Base-by-base conservation (phyloP, 2,888 invertebrate genomes). In the Drosophila ustulata region DNA sequence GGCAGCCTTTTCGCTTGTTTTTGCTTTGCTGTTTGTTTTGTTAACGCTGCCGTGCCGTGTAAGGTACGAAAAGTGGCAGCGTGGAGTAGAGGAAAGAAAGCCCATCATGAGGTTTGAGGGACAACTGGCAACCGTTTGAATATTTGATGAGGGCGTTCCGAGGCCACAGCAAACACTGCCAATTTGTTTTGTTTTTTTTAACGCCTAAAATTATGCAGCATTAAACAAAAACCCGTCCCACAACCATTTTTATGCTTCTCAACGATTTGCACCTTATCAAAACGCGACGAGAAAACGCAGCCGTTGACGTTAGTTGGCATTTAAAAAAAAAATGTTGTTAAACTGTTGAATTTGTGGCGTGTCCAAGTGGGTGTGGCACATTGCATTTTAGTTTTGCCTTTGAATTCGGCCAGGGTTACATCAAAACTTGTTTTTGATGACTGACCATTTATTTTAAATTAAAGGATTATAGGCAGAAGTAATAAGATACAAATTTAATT, bases 151-250 rank as follows among this genome's bases (percentile, higher is more conserved):
- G 88, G 81, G 66, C 73, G 74, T 87, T 76, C 32, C 75, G 78
- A 76, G 79, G 55, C 59, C 81, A 70, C 67, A 69, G 51, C 66
- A 65, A 76, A 79, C 78, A 83, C 82, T 47, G 84, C 69, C 77
- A 86, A 86, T 85, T 88, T 68, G 79, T 45, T 67, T 73, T 11
- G 37, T 37, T 76, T 79, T 78, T 78, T 78, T 80, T 80, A 66
- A 71, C 80, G 85, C 89, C 89, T 88, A 77, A 86, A 88, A 87
- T 87, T 84, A 86, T 88, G 80, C 85, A 76, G 80, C 84, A 80
- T 74, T 88, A 80, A 83, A 81, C 76, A 72, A 67, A 66, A 56
- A 39, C 55, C 65, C 47, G 34, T 39, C 56, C 25, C 39, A 23
- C 34, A 30, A 32, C 56, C 41, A 58, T 81, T 71, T 76, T 67